A percentile compares a stretch with the other conserved stretches of the same genome.
Evolutionary conservation across 2,888 invertebrate species (phyloP).

Genomic region (Beris morrisii): DNA sequence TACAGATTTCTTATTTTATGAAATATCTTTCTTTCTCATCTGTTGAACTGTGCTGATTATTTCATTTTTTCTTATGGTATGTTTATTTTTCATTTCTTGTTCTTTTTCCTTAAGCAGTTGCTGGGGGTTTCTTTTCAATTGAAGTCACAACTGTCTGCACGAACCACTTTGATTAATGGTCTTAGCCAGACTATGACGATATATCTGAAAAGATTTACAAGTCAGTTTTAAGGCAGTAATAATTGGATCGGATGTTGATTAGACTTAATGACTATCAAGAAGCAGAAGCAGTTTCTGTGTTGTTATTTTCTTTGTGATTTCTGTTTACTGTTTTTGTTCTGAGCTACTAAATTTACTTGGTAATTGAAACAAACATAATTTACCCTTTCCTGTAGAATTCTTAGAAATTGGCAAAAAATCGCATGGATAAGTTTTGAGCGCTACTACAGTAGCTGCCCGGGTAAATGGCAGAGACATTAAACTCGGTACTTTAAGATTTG

Average conservation of each 20-base stretch:
- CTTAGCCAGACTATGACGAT: slow-evolving; percentile 5
- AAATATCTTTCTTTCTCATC: too few species aligned
- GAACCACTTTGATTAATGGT: slow-evolving; percentile 25
- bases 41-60: too few species aligned
- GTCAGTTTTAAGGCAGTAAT: slow-evolving; percentile 16
- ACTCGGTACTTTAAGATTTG: too few species aligned
- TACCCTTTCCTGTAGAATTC: slow-evolving; percentile 6
- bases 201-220: slow-evolving; percentile 15
- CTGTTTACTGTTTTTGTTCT: not conserved
- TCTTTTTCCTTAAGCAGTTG: too few species aligned
- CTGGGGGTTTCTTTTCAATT: slow-evolving; percentile 3
- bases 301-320: not conserved
- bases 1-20: too few species aligned
- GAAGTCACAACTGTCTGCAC: slow-evolving; percentile 23
- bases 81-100: too few species aligned
- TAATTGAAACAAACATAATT: slow-evolving; percentile 26
- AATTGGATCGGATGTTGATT: slow-evolving; percentile 24
- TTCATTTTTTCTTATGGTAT: too few species aligned
- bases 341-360: not conserved
- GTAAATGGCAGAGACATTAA: too few species aligned
- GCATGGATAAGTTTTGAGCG: too few species aligned
- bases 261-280: slow-evolving; percentile 17
- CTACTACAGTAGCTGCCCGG: too few species aligned
- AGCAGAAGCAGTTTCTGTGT: slow-evolving; percentile 11
- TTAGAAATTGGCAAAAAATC: too few species aligned